These are phyloP conservation scores for Distichodus sexfasciatus DNA, from an alignment of 2,797 vertebrate genomes.

Conservation along the genomic window DNA sequence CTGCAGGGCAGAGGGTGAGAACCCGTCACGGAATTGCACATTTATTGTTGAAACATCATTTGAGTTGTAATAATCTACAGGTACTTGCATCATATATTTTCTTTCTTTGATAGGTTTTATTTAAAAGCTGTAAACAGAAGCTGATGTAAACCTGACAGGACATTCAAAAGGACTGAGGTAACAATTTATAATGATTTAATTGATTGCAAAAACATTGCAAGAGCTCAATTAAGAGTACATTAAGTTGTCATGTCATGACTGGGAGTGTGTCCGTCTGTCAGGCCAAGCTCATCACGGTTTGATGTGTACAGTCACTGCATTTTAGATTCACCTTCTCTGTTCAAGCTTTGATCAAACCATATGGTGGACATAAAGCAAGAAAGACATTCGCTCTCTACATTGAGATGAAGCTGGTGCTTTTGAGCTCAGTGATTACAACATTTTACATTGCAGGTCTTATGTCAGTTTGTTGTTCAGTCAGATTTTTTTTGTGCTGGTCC, in stretches of 20 bases:
- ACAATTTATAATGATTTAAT: constrained; percentile 1
- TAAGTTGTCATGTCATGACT: constrained; percentile 24
- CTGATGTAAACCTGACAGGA: neutral
- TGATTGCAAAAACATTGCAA: neutral
- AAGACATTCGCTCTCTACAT: constrained; percentile 9
- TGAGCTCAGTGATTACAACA: neutral
- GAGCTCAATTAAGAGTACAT: constrained; percentile 1
- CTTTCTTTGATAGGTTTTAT: neutral
- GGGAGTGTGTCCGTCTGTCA: constrained; percentile 4
- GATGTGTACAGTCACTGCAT: constrained; percentile 4
- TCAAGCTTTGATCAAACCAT: constrained; percentile 14
- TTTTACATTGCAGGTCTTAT: neutral
- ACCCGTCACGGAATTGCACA: too few species aligned
- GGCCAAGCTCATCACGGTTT: neutral
- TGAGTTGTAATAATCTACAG: neutral
- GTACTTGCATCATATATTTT: neutral
- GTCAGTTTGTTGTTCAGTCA: neutral
- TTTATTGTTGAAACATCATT: too few species aligned
- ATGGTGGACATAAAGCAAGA: neutral
- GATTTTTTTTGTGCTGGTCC: too few species aligned
- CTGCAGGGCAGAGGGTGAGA: too few species aligned
- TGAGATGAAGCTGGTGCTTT: neutral
- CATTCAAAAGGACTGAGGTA: neutral
- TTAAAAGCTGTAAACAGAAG: neutral
- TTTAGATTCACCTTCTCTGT: neutral